phyloP scores from a whole-genome alignment of 2,888 invertebrate species.

The Trachelus iudaicus region DNA sequence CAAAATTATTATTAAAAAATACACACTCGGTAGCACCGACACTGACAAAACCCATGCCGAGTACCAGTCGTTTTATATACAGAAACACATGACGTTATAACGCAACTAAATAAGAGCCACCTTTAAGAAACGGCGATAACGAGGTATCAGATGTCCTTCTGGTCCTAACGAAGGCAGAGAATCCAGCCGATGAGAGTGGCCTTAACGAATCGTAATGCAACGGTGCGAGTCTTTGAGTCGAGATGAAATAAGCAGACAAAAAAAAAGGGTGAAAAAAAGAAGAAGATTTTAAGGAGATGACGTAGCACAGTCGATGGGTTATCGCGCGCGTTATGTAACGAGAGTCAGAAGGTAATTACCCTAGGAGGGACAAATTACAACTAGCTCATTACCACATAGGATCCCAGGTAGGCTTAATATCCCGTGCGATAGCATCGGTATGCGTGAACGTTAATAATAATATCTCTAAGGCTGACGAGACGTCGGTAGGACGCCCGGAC shows the following conservation, averaged over 20 bases:
- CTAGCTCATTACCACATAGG: slow-evolving; percentile 17
- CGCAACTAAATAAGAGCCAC: too few relatives aligned
- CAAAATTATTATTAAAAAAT: too few relatives aligned
- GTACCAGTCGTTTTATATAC: too few relatives aligned
- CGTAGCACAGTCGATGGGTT: slow-evolving; percentile 3
- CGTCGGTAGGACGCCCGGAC: slow-evolving; percentile 24
- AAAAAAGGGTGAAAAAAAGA: not conserved
- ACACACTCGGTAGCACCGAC: too few relatives aligned
- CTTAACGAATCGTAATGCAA: too few relatives aligned
- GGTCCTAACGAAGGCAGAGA: not conserved
- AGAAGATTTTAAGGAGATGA: not conserved
- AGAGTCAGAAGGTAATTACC: slow-evolving; percentile 20
- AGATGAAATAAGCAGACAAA: too few relatives aligned
- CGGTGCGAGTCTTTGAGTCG: too few relatives aligned
- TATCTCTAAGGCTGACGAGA: slow-evolving; percentile 17
- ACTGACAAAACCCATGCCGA: too few relatives aligned
- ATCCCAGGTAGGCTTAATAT: not conserved
- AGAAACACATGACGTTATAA: too few relatives aligned
- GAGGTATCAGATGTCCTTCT: not conserved
- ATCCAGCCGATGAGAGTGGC: too few relatives aligned
- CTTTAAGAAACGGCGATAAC: not conserved
- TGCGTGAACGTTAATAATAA: not conserved
- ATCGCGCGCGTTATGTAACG: slow-evolving; percentile 19
- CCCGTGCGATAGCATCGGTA: not conserved
- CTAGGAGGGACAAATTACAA: slow-evolving; percentile 20